Conservation (phyloP, 2,113 vertebrate genomes). For the Gymnocephalus cernua region DNA sequence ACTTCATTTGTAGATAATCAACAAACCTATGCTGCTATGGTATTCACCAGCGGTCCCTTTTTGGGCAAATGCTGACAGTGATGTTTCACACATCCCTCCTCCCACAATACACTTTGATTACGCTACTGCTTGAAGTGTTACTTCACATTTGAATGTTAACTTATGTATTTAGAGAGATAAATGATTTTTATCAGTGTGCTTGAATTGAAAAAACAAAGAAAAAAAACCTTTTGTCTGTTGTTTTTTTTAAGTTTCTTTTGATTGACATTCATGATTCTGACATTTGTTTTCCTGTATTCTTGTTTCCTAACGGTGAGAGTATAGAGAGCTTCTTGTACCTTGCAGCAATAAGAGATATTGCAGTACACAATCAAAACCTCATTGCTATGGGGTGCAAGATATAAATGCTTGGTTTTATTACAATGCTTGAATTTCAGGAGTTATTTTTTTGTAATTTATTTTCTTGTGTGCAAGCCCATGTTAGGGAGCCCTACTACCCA, state of each 20-base stretch:
- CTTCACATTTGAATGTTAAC: slow-evolving; percentile 83
- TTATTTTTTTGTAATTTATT: slow-evolving; percentile 58
- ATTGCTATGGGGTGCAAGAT: slow-evolving; percentile 59
- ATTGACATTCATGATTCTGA: slow-evolving; percentile 61
- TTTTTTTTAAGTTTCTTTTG: slow-evolving; percentile 34
- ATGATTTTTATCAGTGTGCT: slow-evolving; percentile 57
- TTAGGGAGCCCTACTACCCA: slow-evolving; percentile 29
- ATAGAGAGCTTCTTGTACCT: slow-evolving; percentile 56
- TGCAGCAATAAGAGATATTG: slow-evolving; percentile 64
- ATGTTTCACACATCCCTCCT: slow-evolving; percentile 49
- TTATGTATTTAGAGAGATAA: slow-evolving; percentile 75
- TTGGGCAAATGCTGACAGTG: slow-evolving; percentile 41
- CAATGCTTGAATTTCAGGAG: slow-evolving; percentile 43
- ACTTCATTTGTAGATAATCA: slow-evolving; percentile 56
- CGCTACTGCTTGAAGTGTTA: slow-evolving; percentile 80
- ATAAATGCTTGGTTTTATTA: slow-evolving; percentile 58
- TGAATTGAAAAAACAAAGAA: slow-evolving; percentile 20
- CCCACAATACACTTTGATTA: slow-evolving; percentile 49
- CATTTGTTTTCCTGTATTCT: slow-evolving; percentile 39
- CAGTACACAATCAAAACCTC: slow-evolving; percentile 70
- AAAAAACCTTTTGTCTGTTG: neutral
- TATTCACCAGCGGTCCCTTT: slow-evolving; percentile 61
- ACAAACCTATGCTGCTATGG: slow-evolving; percentile 74
- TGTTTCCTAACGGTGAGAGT: slow-evolving; percentile 52
- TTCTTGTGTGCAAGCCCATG: slow-evolving; percentile 38